phyloP scores from a whole-genome alignment of 1,140 invertebrate species.

The Tenebrio molitor region DNA sequence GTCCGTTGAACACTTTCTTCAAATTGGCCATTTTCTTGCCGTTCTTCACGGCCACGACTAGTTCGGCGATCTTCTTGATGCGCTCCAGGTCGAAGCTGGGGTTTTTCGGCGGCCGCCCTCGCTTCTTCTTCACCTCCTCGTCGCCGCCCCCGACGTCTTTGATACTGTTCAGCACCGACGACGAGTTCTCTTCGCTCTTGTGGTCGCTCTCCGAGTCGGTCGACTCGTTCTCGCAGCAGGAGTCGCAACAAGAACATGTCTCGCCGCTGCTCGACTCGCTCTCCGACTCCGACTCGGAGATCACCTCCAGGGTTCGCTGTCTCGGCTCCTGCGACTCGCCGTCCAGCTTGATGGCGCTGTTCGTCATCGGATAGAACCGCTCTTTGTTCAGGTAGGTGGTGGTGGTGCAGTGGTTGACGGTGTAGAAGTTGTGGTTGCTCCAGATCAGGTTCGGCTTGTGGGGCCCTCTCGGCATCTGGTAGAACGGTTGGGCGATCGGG shows the following conservation, averaged over 20 bases:
- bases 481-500: not conserved
- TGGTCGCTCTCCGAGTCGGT: not conserved
- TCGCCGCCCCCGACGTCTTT: not conserved
- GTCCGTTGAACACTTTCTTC: too few species aligned
- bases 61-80: not conserved
- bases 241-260: conserved; percentile 33
- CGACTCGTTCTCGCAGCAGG: not conserved
- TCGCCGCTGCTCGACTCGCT: conserved; percentile 12
- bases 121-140: not conserved
- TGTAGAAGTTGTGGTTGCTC: conserved; percentile 58
- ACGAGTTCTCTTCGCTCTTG: not conserved
- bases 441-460: conserved; percentile 57
- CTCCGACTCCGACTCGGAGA: conserved; percentile 26
- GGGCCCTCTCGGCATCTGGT: conserved; percentile 3
- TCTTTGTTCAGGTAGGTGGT: conserved; percentile 53
- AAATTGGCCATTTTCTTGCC: conserved; percentile 20
- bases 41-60: conserved; percentile 38
- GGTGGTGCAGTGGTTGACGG: conserved; percentile 55
- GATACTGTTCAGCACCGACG: conserved; percentile 8
- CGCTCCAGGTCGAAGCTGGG: not conserved
- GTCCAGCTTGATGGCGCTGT: conserved; percentile 53
- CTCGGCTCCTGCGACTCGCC: not conserved
- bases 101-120: not conserved
- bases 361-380: conserved; percentile 59
- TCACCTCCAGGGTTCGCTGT: not conserved